A percentile compares a stretch with the other conserved stretches of the same genome.
Evolutionary conservation across 2,113 vertebrate species (phyloP).

Genomic region (Sarotherodon lohbergeri): DNA sequence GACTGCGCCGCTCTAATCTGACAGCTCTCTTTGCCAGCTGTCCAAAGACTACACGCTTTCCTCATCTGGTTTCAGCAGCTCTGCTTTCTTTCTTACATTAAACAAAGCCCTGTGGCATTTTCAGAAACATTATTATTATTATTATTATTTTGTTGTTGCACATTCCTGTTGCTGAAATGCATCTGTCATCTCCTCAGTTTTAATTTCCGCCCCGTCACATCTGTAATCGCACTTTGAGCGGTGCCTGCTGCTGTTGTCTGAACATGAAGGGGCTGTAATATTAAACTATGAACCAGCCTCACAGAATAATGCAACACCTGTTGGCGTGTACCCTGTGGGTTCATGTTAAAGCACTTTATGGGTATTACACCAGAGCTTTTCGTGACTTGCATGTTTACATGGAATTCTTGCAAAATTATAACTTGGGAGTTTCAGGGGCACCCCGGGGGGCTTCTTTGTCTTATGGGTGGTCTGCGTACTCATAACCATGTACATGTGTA

Average conservation of each 20-base stretch:
- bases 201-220: conserved; percentile 36
- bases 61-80: background rate
- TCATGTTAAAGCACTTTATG: background rate
- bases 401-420: conserved; percentile 16
- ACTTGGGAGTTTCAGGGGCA: background rate
- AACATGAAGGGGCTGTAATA: conserved; percentile 24
- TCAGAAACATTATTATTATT: background rate
- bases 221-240: conserved; percentile 39
- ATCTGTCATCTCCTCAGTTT: conserved; percentile 18
- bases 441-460: background rate
- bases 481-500: background rate
- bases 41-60: background rate
- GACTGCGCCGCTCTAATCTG: background rate
- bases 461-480: conserved; percentile 40
- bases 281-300: background rate
- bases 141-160: background rate
- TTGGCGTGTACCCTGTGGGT: background rate
- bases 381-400: background rate
- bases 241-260: conserved; percentile 20
- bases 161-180: background rate
- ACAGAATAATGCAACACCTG: conserved; percentile 11
- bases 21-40: background rate
- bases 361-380: background rate
- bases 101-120: background rate
- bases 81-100: background rate